Evolutionary conservation across 92 coral and sea anemone species (phyloP), one percentile per base, ranked within the genome.

Genomic region (Parazoanthus darwini): DNA sequence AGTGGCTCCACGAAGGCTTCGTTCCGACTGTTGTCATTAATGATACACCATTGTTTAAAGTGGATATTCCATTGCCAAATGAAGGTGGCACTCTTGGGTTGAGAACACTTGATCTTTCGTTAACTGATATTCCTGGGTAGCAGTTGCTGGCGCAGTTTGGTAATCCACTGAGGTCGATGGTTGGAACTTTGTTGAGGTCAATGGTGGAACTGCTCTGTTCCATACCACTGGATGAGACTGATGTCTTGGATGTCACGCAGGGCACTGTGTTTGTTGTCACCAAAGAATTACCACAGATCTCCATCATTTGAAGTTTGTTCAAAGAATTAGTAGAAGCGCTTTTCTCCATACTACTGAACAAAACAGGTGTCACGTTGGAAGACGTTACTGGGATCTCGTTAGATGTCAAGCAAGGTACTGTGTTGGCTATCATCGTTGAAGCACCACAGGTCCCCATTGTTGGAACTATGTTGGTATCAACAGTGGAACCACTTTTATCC

Each of bases 71-170:
- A 8, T 6, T 14, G 37, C 65, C 42, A 48, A 43, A 5, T 15
- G 15, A 39, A 4, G 43, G 20, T 25, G 50, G 20, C 14, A 22
- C 68, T 13, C 51, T 25, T 25, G 59, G 37, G 23, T 5, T 63
- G 54, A 48, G 11, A 8, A 74, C 4, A 44, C 6, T 9, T 16
- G 76, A 46, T 38, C 22, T 39, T 20, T 23, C 48, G 46, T 39
- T 74, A 9, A 63, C 23, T 20, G 77, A 22, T 36, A 15, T 72
- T 29, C n/a, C 77, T 39, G 51, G 50, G 15, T 23, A 18, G 8
- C 23, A 48, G 67, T 71, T 76, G 58, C 26, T 72, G 20, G 26
- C 79, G 20, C 26, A 70, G 79, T 46, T 44, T 84, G 87, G 33
- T 33, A 35, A 29, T 6, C 26, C 33, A 48, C 68, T 42, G 66